Base-by-base conservation (phyloP, 1,140 invertebrate genomes). In the Zaprionus inermis region DNA sequence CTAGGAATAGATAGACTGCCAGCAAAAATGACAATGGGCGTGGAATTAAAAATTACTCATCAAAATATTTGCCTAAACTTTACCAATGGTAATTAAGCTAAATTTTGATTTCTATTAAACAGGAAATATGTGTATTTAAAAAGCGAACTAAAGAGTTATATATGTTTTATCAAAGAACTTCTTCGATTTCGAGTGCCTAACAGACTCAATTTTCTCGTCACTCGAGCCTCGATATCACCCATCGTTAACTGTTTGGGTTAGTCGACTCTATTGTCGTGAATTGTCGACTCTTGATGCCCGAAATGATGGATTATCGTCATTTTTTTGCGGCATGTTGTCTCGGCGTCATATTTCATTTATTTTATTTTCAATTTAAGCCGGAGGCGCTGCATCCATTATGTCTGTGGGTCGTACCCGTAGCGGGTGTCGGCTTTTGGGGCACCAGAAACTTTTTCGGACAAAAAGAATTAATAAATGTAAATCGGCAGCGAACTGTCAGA, bases 301-400 rank as follows among this genome's bases (percentile, higher is more conserved):
- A 72, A 86, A 85, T 85, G 76, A 85, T 86, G 79, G 82, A 85
- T 85, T 86, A 85, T 76, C 78, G 76, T 65, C 51, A 72, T 59
- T 69, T 56, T 56, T 69, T 66, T 59, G 24, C 20, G 24, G n/a
- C 38, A 11, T 59, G 34, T 32, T 57, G 54, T 57, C 52, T 63
- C 71, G 58, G 65, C 69, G 58, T 61, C 65, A 67, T 81, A 67
- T 81, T 81, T 85, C 55, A 70, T 60, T 59, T 67, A 60, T 44
- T 54, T 72, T 55, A 56, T 72, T 84, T 84, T 63, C 18, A 56
- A 32, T 58, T 63, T 52, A 46, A 56, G 36, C 57, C 56, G 20
- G 44, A 64, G 60, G 30, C 60, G 30, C 24, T 59, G 68, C 36
- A 52, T 44, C 68, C 72, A 76, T 72, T 49, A 69, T 70, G 58